phyloP scores from a whole-genome alignment of 2,113 vertebrate species.

The Rhinoderma darwinii region DNA sequence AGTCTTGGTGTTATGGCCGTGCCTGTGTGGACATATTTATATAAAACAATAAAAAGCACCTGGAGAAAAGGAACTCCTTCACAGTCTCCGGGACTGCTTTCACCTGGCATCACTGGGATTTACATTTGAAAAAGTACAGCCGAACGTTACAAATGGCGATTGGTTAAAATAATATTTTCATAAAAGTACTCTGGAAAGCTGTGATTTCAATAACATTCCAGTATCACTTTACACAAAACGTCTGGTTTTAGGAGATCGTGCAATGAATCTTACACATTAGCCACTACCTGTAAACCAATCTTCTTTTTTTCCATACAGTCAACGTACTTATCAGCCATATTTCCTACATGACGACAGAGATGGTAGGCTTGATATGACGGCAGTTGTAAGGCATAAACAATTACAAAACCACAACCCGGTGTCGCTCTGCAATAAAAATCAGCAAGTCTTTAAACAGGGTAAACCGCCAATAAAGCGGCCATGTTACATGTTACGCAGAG shows the following conservation, averaged over 20 bases:
- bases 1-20: background rate
- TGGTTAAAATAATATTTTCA: background rate
- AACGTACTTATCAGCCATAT: background rate
- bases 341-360: background rate
- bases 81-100: too few species aligned
- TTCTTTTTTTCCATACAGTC: background rate
- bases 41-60: background rate
- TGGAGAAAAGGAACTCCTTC: background rate
- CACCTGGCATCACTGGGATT: background rate
- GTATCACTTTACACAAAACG: conserved; percentile 13
- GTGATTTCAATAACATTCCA: background rate
- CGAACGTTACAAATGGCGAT: background rate
- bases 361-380: background rate
- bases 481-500: background rate
- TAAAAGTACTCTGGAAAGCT: background rate
- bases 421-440: background rate
- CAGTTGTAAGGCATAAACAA: background rate
- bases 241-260: background rate
- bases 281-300: background rate
- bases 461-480: background rate
- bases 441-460: conserved; percentile 8
- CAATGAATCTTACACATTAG: background rate
- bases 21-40: background rate
- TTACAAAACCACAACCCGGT: background rate
- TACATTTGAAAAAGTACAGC: background rate